These are phyloP conservation scores for Hozukius guyotensis DNA, from an alignment of 2,797 vertebrate species.

Conservation along the genomic window DNA sequence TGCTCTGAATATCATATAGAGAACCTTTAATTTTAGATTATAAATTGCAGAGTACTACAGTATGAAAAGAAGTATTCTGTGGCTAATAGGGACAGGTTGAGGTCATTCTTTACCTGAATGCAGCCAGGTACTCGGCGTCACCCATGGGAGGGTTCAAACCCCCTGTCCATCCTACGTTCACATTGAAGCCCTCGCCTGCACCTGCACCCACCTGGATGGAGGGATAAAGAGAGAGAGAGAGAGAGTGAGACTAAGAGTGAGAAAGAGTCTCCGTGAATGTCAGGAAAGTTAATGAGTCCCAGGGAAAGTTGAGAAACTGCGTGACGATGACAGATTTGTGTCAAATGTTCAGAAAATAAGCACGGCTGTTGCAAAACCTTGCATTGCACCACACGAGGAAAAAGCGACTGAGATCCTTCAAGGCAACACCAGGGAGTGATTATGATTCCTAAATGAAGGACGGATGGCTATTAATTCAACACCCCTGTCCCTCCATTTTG, in stretches of 20 bases:
- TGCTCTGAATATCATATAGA: not conserved
- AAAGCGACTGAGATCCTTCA: constrained; percentile 57
- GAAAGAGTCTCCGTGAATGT: constrained; percentile 11
- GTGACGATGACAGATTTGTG: constrained; percentile 55
- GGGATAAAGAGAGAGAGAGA: not conserved
- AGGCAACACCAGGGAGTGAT: constrained; percentile 71
- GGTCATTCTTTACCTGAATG: constrained; percentile 87
- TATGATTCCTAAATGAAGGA: constrained; percentile 75
- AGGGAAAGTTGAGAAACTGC: constrained; percentile 54
- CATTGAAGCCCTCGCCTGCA: constrained; percentile 88
- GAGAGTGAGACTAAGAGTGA: constrained; percentile 9
- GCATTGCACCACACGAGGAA: constrained; percentile 47
- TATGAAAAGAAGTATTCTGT: not conserved
- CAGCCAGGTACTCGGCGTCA: constrained; percentile 93
- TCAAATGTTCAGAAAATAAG: constrained; percentile 56
- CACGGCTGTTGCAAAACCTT: constrained; percentile 58
- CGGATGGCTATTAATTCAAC: constrained; percentile 75
- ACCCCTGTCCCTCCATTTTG: constrained; percentile 65
- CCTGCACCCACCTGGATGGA: constrained; percentile 82
- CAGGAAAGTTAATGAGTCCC: constrained; percentile 44
- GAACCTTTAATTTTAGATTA: not conserved
- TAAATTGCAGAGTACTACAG: not conserved
- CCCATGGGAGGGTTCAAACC: constrained; percentile 91
- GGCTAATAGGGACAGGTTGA: not conserved
- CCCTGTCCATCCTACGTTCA: constrained; percentile 92